Conservation (phyloP, 1,140 invertebrate genomes). For the Antheraea mylitta region DNA sequence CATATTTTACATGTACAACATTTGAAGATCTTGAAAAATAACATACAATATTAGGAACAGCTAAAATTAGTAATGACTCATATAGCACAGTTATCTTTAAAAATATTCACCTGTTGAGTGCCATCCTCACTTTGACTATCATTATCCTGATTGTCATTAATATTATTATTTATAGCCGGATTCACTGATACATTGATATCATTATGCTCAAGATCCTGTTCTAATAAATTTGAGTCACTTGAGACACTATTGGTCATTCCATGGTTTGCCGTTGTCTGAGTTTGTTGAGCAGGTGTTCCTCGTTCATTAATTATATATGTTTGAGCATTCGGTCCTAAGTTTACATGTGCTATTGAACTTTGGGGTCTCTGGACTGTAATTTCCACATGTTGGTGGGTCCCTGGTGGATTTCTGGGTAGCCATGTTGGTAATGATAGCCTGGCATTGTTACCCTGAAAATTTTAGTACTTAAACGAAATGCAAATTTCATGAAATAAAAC, state of each 20-base stretch:
- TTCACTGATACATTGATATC: constrained; percentile 67
- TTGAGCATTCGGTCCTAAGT: constrained; percentile 52
- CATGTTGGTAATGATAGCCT: constrained; percentile 66
- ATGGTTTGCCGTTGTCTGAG: constrained; percentile 35
- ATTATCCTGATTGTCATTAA: constrained; percentile 69
- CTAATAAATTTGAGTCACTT: constrained; percentile 60
- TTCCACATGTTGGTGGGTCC: constrained; percentile 51
- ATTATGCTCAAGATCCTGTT: constrained; percentile 41
- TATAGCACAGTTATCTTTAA: no score
- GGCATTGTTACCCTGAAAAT: constrained; percentile 62
- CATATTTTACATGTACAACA: no score
- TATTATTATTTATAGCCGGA: constrained; percentile 69
- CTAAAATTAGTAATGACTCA: no score
- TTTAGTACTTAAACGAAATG: background rate
- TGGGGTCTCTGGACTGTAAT: constrained; percentile 50
- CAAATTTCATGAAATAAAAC: background rate
- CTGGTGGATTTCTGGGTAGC: constrained; percentile 59
- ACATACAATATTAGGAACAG: no score
- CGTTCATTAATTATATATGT: constrained; percentile 60
- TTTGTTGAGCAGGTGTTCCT: constrained; percentile 33
- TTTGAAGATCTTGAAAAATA: no score
- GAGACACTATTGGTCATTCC: constrained; percentile 52
- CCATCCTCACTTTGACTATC: constrained; percentile 72
- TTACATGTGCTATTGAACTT: constrained; percentile 69
- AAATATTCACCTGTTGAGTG: constrained; percentile 53